These are phyloP conservation scores for Peribatodes rhomboidaria DNA, from an alignment of 2,888 invertebrate genomes.

Conservation along the genomic window DNA sequence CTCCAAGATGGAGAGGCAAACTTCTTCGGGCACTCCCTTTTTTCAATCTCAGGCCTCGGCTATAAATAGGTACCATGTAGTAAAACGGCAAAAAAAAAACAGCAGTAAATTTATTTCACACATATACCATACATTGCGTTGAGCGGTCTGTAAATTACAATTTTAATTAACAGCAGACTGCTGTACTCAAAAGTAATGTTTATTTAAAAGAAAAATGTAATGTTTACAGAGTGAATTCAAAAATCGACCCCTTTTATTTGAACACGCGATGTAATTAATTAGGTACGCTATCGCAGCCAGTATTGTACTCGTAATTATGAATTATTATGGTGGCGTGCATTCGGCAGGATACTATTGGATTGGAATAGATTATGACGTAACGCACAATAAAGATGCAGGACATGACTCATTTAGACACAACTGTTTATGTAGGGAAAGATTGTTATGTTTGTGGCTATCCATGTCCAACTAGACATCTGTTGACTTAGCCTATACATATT, in stretches of 20 bases:
- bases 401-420: background rate
- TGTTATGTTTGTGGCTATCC: background rate
- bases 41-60: no score
- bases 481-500: no score
- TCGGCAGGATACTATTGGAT: background rate
- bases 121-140: no score
- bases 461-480: no score
- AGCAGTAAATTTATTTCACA: no score
- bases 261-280: constrained; percentile 9
- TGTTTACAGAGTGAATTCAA: background rate
- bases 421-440: background rate
- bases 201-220: background rate
- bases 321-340: constrained; percentile 7
- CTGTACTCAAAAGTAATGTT: background rate
- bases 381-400: background rate
- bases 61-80: no score
- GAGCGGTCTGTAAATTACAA: no score
- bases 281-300: background rate
- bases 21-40: no score
- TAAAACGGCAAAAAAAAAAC: no score
- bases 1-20: no score
- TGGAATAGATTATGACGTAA: constrained; percentile 6
- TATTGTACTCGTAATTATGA: no score
- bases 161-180: no score
- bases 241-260: background rate